Conservation (phyloP, 35 echinoderm and acorn worm species). For the Acanthaster planci region DNA sequence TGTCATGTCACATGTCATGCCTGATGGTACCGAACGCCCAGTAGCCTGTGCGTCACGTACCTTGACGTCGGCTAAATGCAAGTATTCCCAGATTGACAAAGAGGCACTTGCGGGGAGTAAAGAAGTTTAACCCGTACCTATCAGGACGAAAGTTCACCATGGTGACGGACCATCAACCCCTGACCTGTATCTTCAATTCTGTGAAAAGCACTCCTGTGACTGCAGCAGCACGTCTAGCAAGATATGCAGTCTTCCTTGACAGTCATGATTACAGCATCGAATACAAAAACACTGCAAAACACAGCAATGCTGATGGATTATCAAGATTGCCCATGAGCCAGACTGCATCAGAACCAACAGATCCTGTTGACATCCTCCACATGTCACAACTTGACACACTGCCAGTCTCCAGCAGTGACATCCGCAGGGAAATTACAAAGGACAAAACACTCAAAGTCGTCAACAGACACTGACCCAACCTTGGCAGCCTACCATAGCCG, state of each 20-base stretch:
- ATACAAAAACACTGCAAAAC: conserved; percentile 2
- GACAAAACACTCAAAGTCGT: conserved; percentile 30
- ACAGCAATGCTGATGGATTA: conserved; percentile 31
- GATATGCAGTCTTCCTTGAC: conserved; percentile 35
- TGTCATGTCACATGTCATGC: conserved; percentile 37
- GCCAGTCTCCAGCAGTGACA: not conserved
- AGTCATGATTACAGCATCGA: conserved; percentile 12
- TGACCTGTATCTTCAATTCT: conserved; percentile 33
- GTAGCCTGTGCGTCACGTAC: conserved; percentile 52
- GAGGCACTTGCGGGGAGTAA: conserved; percentile 63
- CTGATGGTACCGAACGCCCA: conserved; percentile 34
- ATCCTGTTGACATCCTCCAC: not conserved
- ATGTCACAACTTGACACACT: not conserved
- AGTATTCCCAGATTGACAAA: conserved; percentile 68
- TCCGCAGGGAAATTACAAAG: conserved; percentile 14
- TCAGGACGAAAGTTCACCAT: conserved; percentile 41
- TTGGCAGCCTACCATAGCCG: conserved; percentile 18
- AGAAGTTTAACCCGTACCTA: conserved; percentile 63
- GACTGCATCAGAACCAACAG: not conserved
- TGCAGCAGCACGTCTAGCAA: not conserved
- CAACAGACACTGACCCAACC: not conserved
- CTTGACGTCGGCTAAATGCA: conserved; percentile 31
- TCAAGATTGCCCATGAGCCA: conserved; percentile 1
- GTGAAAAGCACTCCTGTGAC: conserved; percentile 7
- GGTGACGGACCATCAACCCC: conserved; percentile 62